Base-by-base conservation (phyloP, 2,797 vertebrate species). In the Lepilemur septentrionalis region DNA sequence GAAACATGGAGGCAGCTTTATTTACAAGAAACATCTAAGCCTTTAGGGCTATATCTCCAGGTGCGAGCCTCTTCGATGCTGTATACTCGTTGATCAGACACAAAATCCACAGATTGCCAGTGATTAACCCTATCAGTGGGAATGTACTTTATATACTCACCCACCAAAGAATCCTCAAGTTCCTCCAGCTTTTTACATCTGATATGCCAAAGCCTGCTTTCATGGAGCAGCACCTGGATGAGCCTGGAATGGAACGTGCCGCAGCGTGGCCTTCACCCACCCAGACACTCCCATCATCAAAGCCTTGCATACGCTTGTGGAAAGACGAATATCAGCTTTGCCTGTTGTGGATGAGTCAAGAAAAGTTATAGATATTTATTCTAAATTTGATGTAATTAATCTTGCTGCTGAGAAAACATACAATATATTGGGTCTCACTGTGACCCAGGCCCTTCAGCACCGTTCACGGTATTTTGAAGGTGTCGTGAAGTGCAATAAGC, bases 341-440 rank as follows among this genome's bases (percentile, higher is more conserved):
- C 99, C 99, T 2, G 99, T 99, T 85, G 99, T 99, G 97, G 99
- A 99, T 81, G 99, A 99, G 97, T 99, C 99, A 63, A 99, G 99
- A 99, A 99, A 99, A 98, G 99, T 99, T 98, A 99, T 99, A 98
- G 99, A 99, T 98, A 99, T 99, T 99, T 99, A 99, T 99, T 99
- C 99, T 98, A 99, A 99, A 98, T 99, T 99, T 97, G 99, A 99
- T 98, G 99, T 99, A 97, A 99, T 99, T 98, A 99, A 99, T 98
- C 98, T 99, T 98, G 99, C 99, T 98, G 99, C 99, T 98, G 99
- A 99, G 98, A 99, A 99, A 98, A 99, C 99, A 0, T 99, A 99
- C 98, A 99, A 99, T 98, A 99, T 99, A 98, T 98, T 99, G 98
- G 99, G 99, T 96, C 98, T 99, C 98, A 99, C 99, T 0, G 99